phyloP scores from a whole-genome alignment of 2,113 vertebrate species.

The Syrrhaptes paradoxus region DNA sequence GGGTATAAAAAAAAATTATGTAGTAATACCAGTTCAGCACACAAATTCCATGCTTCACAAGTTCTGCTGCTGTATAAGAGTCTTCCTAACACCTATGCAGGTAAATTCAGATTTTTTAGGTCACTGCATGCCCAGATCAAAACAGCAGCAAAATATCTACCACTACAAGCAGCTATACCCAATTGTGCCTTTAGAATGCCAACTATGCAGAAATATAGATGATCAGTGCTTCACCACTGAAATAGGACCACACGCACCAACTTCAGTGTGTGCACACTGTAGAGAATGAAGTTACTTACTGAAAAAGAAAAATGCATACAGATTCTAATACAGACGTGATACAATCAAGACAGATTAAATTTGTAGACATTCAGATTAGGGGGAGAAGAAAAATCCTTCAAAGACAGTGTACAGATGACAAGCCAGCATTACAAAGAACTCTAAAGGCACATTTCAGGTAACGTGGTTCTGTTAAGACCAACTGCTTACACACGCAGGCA shows the following conservation, averaged over 20 bases:
- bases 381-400: not conserved
- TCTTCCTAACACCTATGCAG: constrained; percentile 33
- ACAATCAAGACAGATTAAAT: constrained; percentile 9
- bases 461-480: constrained; percentile 68
- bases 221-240: not conserved
- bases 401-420: not conserved
- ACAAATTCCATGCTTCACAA: constrained; percentile 66
- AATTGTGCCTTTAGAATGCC: constrained; percentile 75
- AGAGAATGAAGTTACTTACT: not conserved
- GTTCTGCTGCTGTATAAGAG: constrained; percentile 59
- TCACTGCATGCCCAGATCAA: constrained; percentile 56
- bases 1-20: constrained; percentile 42
- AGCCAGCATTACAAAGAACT: constrained; percentile 48
- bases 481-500: constrained; percentile 70
- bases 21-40: constrained; percentile 50
- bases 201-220: not conserved
- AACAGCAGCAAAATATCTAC: constrained; percentile 68
- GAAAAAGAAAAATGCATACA: not conserved
- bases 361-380: constrained; percentile 29
- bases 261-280: not conserved
- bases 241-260: not conserved
- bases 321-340: not conserved
- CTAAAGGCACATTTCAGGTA: constrained; percentile 76
- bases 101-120: not conserved
- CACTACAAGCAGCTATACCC: constrained; percentile 65